These are phyloP conservation scores for Butorides virescens DNA, from an alignment of 2,113 vertebrate genomes.

Conservation along the genomic window DNA sequence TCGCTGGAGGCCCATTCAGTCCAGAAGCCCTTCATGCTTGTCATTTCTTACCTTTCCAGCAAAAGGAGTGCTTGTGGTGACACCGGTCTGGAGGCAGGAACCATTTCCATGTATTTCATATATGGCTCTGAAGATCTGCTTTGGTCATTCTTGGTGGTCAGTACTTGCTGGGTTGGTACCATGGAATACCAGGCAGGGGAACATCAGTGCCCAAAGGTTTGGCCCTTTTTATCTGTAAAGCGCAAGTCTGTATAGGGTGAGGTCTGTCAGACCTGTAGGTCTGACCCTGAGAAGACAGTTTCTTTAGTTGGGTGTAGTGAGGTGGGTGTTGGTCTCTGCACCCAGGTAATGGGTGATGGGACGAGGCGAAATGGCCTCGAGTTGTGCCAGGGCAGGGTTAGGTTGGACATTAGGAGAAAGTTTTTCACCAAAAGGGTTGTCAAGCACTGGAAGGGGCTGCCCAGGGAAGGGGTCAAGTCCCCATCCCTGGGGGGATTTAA, in stretches of 20 bases:
- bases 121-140: not conserved
- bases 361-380: too few species aligned
- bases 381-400: too few species aligned
- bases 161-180: not conserved
- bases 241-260: not conserved
- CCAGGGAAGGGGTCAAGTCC: too few species aligned
- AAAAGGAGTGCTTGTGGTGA: not conserved
- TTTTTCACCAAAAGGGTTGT: too few species aligned
- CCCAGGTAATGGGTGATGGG: too few species aligned
- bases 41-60: not conserved
- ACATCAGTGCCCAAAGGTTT: not conserved
- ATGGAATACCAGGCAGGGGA: not conserved
- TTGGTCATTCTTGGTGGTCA: not conserved
- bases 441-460: too few species aligned
- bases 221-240: not conserved
- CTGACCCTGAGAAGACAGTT: not conserved
- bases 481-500: too few species aligned
- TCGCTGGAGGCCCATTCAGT: not conserved
- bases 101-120: not conserved
- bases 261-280: not conserved
- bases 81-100: not conserved
- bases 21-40: not conserved
- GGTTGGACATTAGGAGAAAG: too few species aligned
- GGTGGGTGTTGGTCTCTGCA: too few species aligned
- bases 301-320: not conserved